Base-by-base conservation (phyloP, 2,113 vertebrate species). In the Nestor notabilis region DNA sequence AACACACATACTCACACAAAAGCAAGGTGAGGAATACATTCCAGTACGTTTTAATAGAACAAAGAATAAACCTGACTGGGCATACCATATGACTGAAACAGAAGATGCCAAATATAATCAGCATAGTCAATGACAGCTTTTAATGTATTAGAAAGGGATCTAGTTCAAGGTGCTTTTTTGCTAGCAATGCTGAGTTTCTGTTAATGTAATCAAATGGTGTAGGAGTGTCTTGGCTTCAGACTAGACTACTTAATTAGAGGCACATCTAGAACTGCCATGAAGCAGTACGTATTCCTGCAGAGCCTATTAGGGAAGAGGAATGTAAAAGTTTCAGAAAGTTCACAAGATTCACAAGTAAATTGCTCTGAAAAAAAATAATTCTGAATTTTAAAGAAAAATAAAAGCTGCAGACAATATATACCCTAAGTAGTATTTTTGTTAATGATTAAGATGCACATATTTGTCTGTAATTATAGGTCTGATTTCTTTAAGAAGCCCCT, bases 151-250 rank as follows among this genome's bases (percentile, higher is more conserved):
- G 46, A 93, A 93, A 92, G 65, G 75, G 74, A 89, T 83, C 76
- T 92, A 90, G 41, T 85, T 94, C 74, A 71, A 79, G 2, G 6
- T 76, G 84, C 13, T 33, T 39, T 85, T 66, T 69, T 47, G 19
- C 41, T 90, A 90, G 58, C 25, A 90, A 94, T 81, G 37, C 70
- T 52, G 81, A 33, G n/a, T 86, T 94, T 66, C 74, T 63, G 87
- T 66, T 92, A 89, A 90, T 19, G 60, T 68, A 93, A 58, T 68
- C 25, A 75, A 81, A 68, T 44, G 23, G 90, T 47, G 43, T 70
- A 95, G 72, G 92, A 95, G 39, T 95, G 89, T 95, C 92, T 96
- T 58, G 93, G 94, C 96, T 95, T 97, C 87, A 96, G 74, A 91
- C 20, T 66, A 90, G 81, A 96, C 43, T 95, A 96, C 50, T 93